A percentile compares a stretch with the other conserved stretches of the same genome.
Evolutionary conservation across 1,140 invertebrate species (phyloP).

Genomic region (Artemia franciscana): DNA sequence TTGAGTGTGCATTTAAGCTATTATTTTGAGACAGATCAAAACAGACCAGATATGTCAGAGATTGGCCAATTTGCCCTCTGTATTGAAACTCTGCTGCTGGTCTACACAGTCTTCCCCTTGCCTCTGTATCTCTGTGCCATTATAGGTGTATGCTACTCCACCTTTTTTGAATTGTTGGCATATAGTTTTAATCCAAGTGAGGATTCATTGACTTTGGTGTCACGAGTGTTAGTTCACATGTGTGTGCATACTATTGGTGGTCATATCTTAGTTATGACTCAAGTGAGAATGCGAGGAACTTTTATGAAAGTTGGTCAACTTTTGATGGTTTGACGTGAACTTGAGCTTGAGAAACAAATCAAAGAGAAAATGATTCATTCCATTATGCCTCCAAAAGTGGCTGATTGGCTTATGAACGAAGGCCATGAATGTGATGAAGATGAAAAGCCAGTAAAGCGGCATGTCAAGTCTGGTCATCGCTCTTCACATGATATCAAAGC

Average conservation of each 20-base stretch:
- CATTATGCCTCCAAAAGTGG: conserved; percentile 81
- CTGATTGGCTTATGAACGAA: conserved; percentile 50
- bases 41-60: conserved; percentile 22
- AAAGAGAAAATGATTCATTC: conserved; percentile 95
- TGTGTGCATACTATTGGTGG: conserved; percentile 77
- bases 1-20: conserved; percentile 33
- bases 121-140: conserved; percentile 57
- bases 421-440: conserved; percentile 32
- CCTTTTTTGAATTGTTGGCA: conserved; percentile 42
- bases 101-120: conserved; percentile 80
- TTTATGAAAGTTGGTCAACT: conserved; percentile 94
- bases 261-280: conserved; percentile 77
- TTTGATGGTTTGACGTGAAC: conserved; percentile 51
- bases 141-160: conserved; percentile 51
- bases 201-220: conserved; percentile 23
- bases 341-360: conserved; percentile 76
- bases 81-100: conserved; percentile 60
- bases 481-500: conserved; percentile 38
- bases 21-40: conserved; percentile 24
- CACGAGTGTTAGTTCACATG: conserved; percentile 56
- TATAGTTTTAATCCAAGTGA: conserved; percentile 5
- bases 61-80: conserved; percentile 61
- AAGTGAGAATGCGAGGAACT: conserved; percentile 71
- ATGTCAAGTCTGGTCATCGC: background rate
- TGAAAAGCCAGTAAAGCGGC: conserved; percentile 14